Evolutionary conservation across 1,140 invertebrate genomes (phyloP), one percentile per base, ranked within the genome.

Genomic region (Euwallacea similis): DNA sequence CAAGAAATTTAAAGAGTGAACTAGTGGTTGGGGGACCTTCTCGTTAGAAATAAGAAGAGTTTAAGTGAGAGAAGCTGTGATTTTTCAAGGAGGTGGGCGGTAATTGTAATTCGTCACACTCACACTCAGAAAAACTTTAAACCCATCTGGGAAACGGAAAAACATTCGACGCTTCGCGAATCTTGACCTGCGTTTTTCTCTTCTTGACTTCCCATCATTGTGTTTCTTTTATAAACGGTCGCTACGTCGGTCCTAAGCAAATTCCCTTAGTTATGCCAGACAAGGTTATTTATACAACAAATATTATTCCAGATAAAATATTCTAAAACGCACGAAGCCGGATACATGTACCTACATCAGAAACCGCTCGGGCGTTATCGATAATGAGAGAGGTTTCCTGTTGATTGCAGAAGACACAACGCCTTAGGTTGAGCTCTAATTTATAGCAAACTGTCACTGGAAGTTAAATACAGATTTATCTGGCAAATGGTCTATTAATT

Each of bases 1-100:
- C 42, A 74, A 71, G 7, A 70, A 65, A 69, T 53, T 62, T 62
- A 42, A 60, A 42, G 71, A 16, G 16, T n/a, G 54, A 56, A 33
- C 21, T 33, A 33, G 21, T 33, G 21, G 21, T 33, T 33, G 21
- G 21, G 21, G 21, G 21, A 33, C 21, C 21, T 33, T 4, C 21
- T 56, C 54, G 11, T 56, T 3, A n/a, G 9, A 8, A 56, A 56
- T 56, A 56, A 15, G 54, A 3, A 56, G 3, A 8, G 54, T 16
- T 56, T 16, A 0, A 56, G n/a, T n/a, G 11, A 2, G 11, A 2
- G 46, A 10, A 50, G 13, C 0, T 50, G 9, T 11, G 13, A 50
- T 50, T 50, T 50, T 11, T 50, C 13, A 50, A 11, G 1, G 9
- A 50, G 21, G 21, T 33, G 21, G 4, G 1, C 21, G 21, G 21